A percentile compares a stretch with the other conserved stretches of the same genome.
phyloP scores from a whole-genome alignment of 2,888 invertebrate species.

The Lamproptera curius region DNA sequence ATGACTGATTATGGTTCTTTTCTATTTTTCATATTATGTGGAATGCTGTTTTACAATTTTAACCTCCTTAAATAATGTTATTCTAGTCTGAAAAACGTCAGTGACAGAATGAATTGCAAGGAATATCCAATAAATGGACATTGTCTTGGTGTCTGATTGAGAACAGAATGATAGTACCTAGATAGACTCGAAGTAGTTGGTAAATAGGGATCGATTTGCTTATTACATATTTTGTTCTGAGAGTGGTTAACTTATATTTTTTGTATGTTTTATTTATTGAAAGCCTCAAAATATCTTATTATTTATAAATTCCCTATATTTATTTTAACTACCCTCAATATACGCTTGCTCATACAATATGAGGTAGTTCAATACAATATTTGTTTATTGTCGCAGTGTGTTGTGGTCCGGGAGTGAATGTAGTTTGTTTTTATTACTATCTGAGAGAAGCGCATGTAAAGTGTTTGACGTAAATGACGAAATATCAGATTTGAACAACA shows the following conservation, averaged over 20 bases:
- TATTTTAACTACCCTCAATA: slow-evolving; percentile 30
- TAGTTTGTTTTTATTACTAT: slow-evolving; percentile 7
- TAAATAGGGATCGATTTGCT: slow-evolving; percentile 20
- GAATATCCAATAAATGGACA: slow-evolving; percentile 22
- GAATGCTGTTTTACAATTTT: slow-evolving; percentile 31
- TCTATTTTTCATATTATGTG: slow-evolving; percentile 30
- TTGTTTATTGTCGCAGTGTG: slow-evolving; percentile 8
- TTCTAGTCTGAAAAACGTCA: slow-evolving; percentile 62
- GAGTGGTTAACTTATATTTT: slow-evolving; percentile 34
- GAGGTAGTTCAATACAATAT: slow-evolving; percentile 7
- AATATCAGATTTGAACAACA: slow-evolving; percentile 1
- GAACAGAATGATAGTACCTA: slow-evolving; percentile 26
- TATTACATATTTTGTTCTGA: slow-evolving; percentile 25
- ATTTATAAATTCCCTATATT: slow-evolving; percentile 32
- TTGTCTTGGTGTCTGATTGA: slow-evolving; percentile 22
- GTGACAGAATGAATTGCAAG: slow-evolving; percentile 48
- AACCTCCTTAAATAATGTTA: slow-evolving; percentile 38
- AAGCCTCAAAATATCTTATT: slow-evolving; percentile 32
- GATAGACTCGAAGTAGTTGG: slow-evolving; percentile 28
- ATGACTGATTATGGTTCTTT: slow-evolving; percentile 37
- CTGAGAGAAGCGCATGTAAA: slow-evolving; percentile 19
- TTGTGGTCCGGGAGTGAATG: slow-evolving; percentile 14
- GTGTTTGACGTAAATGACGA: not conserved
- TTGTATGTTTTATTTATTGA: slow-evolving; percentile 42
- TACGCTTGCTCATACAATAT: slow-evolving; percentile 22